Conservation (phyloP, 2,113 vertebrate species). For the Cavia porcellus region DNA sequence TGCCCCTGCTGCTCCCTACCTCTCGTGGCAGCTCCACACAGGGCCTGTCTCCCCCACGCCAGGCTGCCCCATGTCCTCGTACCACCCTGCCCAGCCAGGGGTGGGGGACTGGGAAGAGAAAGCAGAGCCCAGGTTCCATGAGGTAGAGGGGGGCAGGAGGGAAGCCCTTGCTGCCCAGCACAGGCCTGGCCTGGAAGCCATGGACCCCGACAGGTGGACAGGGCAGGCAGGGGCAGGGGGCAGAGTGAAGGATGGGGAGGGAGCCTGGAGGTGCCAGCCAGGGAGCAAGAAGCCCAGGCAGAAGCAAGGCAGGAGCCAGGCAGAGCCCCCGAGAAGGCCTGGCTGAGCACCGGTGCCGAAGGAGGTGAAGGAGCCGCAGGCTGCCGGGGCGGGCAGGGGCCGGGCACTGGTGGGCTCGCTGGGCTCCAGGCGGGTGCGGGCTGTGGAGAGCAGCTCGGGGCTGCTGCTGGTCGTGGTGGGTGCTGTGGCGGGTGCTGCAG, state of each 20-base stretch:
- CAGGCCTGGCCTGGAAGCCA: constrained; percentile 12
- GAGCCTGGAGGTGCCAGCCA: background rate
- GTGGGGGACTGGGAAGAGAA: background rate
- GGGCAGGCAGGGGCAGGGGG: background rate
- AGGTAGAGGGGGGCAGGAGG: background rate
- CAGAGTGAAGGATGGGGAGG: background rate
- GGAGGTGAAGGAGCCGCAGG: constrained; percentile 63
- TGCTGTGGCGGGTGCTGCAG: background rate
- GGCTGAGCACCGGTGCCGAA: constrained; percentile 62
- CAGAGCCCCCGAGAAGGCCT: background rate
- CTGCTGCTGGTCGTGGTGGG: background rate
- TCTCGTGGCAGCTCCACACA: background rate
- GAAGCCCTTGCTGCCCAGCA: background rate
- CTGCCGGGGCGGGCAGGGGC: background rate
- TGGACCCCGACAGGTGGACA: background rate
- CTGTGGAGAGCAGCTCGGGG: background rate
- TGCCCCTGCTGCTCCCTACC: background rate
- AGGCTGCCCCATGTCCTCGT: background rate
- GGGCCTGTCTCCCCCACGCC: background rate
- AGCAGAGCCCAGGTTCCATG: background rate
- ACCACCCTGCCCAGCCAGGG: background rate
- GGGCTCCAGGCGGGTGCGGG: constrained; percentile 47
- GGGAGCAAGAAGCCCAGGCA: background rate
- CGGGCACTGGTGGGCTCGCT: background rate
- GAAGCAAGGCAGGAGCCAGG: background rate